A percentile compares a stretch with the other conserved stretches of the same genome.
Conservation (phyloP, 92 coral and sea anemone genomes). For the Actinernus sp. region DNA sequence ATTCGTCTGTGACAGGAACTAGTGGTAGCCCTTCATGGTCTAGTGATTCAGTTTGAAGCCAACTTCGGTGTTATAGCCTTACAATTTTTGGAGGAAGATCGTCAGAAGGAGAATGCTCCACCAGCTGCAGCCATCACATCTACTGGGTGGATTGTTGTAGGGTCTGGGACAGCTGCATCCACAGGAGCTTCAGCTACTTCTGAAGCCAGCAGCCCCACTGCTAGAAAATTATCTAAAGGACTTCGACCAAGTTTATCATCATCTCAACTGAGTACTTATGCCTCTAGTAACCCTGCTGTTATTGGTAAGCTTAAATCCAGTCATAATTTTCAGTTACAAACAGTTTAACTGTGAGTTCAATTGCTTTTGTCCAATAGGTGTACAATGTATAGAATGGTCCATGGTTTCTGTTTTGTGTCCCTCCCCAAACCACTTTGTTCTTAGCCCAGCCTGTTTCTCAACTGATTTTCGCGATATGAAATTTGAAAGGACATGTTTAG, state of each 20-base stretch:
- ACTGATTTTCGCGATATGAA: too few relatives aligned
- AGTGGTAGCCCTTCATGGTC: constrained; percentile 86
- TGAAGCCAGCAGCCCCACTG: constrained; percentile 57
- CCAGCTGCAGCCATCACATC: constrained; percentile 93
- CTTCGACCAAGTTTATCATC: constrained; percentile 84
- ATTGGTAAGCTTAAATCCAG: too few relatives aligned
- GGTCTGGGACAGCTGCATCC: constrained; percentile 70
- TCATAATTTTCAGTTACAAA: too few relatives aligned
- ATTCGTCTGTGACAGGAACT: constrained; percentile 92
- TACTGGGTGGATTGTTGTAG: constrained; percentile 97
- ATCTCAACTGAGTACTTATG: constrained; percentile 66
- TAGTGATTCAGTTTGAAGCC: constrained; percentile 92
- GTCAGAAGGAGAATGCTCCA: constrained; percentile 85
- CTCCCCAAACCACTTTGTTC: too few relatives aligned
- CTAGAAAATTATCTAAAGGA: constrained; percentile 53
- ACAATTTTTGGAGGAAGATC: constrained; percentile 92
- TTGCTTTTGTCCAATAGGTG: too few relatives aligned
- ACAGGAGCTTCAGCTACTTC: constrained; percentile 44
- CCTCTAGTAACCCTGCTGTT: not conserved
- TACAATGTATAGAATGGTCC: too few relatives aligned
- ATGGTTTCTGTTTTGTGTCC: too few relatives aligned
- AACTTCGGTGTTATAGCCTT: constrained; percentile 97
- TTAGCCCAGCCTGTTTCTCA: too few relatives aligned
- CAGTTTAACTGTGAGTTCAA: too few relatives aligned
- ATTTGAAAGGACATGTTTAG: too few relatives aligned